Base-by-base conservation (phyloP, 1,140 invertebrate genomes). In the Acromyrmex echinatior region DNA sequence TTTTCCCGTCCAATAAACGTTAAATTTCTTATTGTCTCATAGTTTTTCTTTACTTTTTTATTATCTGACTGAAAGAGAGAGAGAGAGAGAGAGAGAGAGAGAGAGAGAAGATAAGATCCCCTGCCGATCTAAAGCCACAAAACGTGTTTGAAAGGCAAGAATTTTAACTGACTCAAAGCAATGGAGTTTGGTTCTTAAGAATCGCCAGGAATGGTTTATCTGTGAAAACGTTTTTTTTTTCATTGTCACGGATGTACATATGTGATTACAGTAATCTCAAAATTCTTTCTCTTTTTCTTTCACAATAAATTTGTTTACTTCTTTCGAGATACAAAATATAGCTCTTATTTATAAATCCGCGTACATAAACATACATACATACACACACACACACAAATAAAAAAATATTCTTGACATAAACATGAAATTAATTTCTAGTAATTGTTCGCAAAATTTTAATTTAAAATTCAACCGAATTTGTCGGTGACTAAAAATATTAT, bases 101-200 rank as follows among this genome's bases (percentile, higher is more conserved):
- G 39, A 74, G 12, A 31, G 3, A 45, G 16, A 14, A 31, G 62
- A 14, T 31, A 25, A 18, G 14, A 68, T 9, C 66, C 58, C 63
- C 63, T 49, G 81, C 45, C 49, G 39, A 49, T 62, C 62, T 68
- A 90, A 78, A 56, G 71, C 71, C 78, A 86, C 73, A 77, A 77
- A 45, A 60, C 35, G 76, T 31, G 87, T 77, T 74, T 80, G 31
- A 80, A 63, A 89, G 80, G 90, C 78, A 91, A 80, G 86, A 88
- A 89, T 93, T 93, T 92, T 91, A 92, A 92, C 90, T 93, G 91
- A 92, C 91, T 89, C 68, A 90, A 73, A 70, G 62, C 90, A 88
- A 89, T 84, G 74, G 82, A 62, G 12, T 4, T 3, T 31, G 4
- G 18, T 71, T 73, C 25, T 73, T 65, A 10, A 14, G 35, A 31